Evolutionary conservation across 2,888 invertebrate species (phyloP).

Genomic region (Acanthosepion pharaonis): DNA sequence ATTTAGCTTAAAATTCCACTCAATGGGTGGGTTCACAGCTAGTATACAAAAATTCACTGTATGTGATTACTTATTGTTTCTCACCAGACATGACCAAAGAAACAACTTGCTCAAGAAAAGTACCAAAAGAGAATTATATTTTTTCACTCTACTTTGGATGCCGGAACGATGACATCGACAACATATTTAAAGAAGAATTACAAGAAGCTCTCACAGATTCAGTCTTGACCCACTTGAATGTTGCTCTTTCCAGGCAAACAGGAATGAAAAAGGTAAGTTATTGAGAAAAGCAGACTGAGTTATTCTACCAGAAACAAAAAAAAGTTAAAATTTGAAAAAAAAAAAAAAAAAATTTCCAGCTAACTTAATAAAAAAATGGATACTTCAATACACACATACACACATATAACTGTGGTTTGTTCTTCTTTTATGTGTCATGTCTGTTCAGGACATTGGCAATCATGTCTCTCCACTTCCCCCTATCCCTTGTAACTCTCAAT

Average conservation of each 20-base stretch:
- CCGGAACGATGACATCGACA: slow-evolving; percentile 55
- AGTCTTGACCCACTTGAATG: slow-evolving; percentile 54
- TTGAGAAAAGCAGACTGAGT: neutral
- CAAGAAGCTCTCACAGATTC: slow-evolving; percentile 52
- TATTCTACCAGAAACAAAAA: neutral
- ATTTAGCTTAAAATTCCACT: too few relatives aligned
- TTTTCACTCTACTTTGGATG: slow-evolving; percentile 64
- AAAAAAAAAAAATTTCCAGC: neutral
- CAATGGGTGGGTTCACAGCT: too few relatives aligned
- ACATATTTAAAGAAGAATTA: slow-evolving; percentile 59
- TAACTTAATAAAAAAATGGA: too few relatives aligned
- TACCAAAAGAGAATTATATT: neutral
- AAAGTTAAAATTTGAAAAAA: too few relatives aligned
- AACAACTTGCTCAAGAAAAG: neutral
- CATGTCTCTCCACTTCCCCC: too few relatives aligned
- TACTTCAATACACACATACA: too few relatives aligned
- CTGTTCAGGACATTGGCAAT: too few relatives aligned
- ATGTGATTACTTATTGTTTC: neutral
- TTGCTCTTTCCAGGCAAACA: slow-evolving; percentile 53
- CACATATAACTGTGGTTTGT: too few relatives aligned
- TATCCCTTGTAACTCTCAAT: too few relatives aligned
- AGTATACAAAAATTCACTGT: neutral
- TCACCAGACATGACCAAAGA: neutral
- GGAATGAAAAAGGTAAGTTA: slow-evolving; percentile 50
- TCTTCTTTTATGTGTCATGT: too few relatives aligned